phyloP scores from a whole-genome alignment of 2,888 invertebrate species.

The Tinea pellionella region DNA sequence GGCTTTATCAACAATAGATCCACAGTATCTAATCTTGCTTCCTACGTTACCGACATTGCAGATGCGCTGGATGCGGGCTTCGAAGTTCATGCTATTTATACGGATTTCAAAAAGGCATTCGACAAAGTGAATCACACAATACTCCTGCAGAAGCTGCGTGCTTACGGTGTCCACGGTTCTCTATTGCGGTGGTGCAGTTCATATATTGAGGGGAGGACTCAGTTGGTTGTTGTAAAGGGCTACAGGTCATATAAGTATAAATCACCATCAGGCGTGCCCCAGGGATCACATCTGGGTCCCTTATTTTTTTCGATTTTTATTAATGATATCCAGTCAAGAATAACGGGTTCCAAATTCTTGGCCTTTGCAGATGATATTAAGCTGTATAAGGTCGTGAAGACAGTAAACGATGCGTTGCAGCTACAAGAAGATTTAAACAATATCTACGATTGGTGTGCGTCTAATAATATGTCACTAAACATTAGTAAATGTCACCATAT shows the following conservation, averaged over 20 bases:
- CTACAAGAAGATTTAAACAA: neutral
- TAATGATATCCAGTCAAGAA: neutral
- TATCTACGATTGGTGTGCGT: neutral
- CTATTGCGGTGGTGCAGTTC: conserved; percentile 13
- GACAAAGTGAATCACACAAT: conserved; percentile 16
- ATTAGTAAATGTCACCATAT: neutral
- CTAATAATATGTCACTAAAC: conserved; percentile 10
- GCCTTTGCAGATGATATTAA: conserved; percentile 15
- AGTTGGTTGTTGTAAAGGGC: conserved; percentile 14
- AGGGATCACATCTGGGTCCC: conserved; percentile 15
- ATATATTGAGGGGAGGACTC: conserved; percentile 12
- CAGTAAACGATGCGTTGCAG: neutral
- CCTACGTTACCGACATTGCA: conserved; percentile 14
- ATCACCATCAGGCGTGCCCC: conserved; percentile 13
- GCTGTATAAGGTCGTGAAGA: neutral
- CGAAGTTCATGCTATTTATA: conserved; percentile 18
- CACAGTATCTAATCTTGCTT: conserved; percentile 17
- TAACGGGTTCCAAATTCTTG: neutral
- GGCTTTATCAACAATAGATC: conserved; percentile 18
- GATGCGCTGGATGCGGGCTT: conserved; percentile 10
- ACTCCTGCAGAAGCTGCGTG: conserved; percentile 11
- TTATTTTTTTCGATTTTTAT: conserved; percentile 13
- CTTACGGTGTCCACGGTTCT: neutral
- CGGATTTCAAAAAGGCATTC: conserved; percentile 20
- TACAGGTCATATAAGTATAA: neutral